Conservation (phyloP, 1,140 invertebrate species). For the Sminthurides bifidus region DNA sequence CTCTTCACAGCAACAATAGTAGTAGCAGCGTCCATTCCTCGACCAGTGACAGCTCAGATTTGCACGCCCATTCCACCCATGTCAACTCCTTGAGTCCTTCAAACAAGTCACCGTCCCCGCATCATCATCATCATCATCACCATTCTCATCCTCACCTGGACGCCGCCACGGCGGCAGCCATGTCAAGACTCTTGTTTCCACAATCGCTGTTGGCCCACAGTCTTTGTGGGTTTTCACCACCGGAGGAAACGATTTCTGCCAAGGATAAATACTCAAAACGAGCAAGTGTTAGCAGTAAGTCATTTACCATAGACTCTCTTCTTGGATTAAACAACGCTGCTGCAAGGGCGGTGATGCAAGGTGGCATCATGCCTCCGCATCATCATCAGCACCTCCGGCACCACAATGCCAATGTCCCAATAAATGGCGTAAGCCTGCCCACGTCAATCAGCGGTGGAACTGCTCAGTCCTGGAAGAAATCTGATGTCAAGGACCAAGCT, state of each 20-base stretch:
- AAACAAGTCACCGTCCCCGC: no score
- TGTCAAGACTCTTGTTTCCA: constrained; percentile 7
- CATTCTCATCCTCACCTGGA: background rate
- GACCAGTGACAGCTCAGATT: no score
- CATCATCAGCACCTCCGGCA: no score
- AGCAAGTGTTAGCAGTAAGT: background rate
- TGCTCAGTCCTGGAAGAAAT: no score
- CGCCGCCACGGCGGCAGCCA: constrained; percentile 1
- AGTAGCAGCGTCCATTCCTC: no score
- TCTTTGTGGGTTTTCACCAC: background rate
- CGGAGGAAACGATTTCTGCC: background rate
- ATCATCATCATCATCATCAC: background rate
- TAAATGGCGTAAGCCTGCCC: constrained; percentile 5
- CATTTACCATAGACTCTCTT: constrained; percentile 17
- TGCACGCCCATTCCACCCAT: no score
- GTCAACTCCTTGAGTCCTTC: no score
- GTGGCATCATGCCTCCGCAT: constrained; percentile 3
- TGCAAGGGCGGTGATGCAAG: constrained; percentile 5
- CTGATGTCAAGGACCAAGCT: background rate
- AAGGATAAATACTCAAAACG: background rate
- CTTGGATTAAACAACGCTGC: constrained; percentile 11
- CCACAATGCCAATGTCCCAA: no score
- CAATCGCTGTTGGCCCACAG: background rate
- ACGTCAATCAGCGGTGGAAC: background rate
- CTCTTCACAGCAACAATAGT: no score